Conservation (phyloP, 2,888 invertebrate genomes). For the Eledona agricola region DNA sequence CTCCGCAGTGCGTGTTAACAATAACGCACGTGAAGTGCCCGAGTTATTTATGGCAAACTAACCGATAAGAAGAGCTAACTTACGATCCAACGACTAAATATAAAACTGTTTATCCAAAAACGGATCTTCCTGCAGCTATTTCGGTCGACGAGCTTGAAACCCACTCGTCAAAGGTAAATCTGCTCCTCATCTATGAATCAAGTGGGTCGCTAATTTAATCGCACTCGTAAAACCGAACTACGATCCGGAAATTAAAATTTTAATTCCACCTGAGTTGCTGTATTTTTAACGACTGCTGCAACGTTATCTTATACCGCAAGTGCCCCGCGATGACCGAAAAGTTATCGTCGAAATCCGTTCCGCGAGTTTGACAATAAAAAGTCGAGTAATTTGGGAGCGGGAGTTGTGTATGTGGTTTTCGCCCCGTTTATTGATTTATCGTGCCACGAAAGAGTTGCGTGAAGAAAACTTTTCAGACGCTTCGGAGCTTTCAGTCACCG, state of each 20-base stretch:
- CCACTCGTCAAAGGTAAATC: too few relatives aligned
- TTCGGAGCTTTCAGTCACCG: conserved; percentile 7
- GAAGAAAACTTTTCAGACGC: conserved; percentile 15
- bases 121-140: conserved; percentile 11
- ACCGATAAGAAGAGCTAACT: conserved; percentile 27
- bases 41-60: conserved; percentile 17
- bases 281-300: too few relatives aligned
- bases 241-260: conserved; percentile 4
- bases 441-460: conserved; percentile 25
- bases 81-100: conserved; percentile 27
- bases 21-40: conserved; percentile 19
- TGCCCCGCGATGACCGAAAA: too few relatives aligned
- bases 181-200: conserved; percentile 4
- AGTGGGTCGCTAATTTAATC: conserved; percentile 6
- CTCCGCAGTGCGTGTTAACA: conserved; percentile 29
- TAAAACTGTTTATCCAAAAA: conserved; percentile 23
- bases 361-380: too few relatives aligned
- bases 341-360: too few relatives aligned
- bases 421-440: conserved; percentile 26
- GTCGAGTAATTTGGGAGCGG: conserved; percentile 18
- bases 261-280: background rate
- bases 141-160: conserved; percentile 1
- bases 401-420: conserved; percentile 20
- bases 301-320: too few relatives aligned
- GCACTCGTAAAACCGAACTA: conserved; percentile 5